Percentiles rank a stretch among this genome's conserved stretches.
Evolutionary conservation across 2,888 invertebrate genomes (phyloP).

Genomic region (Monoplex corrugatus): DNA sequence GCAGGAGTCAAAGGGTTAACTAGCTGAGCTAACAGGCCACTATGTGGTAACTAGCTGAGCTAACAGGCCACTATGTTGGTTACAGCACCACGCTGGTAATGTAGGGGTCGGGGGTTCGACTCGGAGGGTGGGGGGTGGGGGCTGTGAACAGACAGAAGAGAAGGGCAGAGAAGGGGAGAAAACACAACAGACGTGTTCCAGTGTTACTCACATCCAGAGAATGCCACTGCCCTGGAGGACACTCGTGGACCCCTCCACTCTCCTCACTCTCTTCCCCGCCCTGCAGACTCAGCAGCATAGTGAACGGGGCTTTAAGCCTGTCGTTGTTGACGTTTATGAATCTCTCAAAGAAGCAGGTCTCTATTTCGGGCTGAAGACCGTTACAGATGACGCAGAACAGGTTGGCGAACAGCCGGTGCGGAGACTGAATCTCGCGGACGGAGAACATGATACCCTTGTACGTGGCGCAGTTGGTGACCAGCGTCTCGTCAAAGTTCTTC

Average conservation of each 20-base stretch:
- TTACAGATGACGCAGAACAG: constrained; percentile 19
- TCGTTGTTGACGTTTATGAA: background rate
- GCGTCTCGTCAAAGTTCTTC: background rate
- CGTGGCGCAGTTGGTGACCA: background rate
- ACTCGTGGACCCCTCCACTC: background rate
- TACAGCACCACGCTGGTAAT: too few species aligned
- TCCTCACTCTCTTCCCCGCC: background rate
- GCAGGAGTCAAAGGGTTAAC: too few species aligned
- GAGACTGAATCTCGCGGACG: background rate
- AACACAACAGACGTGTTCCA: too few species aligned
- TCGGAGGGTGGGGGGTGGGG: too few species aligned
- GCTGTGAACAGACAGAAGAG: too few species aligned
- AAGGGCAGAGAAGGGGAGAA: too few species aligned
- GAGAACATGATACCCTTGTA: background rate
- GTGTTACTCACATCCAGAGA: background rate
- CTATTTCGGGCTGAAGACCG: background rate
- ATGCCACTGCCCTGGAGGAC: background rate
- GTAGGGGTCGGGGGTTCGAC: too few species aligned
- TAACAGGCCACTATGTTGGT: too few species aligned
- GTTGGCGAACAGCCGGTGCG: background rate
- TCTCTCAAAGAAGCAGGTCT: background rate
- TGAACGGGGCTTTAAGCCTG: background rate
- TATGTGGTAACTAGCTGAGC: too few species aligned
- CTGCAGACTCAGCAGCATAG: background rate
- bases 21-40: too few species aligned